These are phyloP conservation scores for Aethes cnicana DNA, from an alignment of 2,888 invertebrate genomes.

Conservation along the genomic window DNA sequence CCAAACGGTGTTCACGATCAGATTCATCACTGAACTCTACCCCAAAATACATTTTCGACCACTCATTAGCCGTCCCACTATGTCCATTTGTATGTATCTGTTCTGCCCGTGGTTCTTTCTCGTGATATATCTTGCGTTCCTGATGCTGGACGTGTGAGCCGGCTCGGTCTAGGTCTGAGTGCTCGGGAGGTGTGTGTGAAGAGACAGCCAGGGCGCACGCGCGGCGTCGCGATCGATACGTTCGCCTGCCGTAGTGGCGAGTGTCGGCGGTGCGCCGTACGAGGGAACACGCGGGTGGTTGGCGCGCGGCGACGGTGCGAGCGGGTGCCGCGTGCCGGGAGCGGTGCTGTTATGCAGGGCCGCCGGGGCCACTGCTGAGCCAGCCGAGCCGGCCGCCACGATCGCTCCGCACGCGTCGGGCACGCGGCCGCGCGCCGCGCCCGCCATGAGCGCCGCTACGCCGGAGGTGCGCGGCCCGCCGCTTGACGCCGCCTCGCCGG, in stretches of 20 bases:
- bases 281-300: conserved; percentile 60
- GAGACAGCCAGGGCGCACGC: conserved; percentile 60
- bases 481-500: conserved; percentile 62
- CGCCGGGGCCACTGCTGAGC: conserved; percentile 53
- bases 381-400: conserved; percentile 65
- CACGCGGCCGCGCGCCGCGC: conserved; percentile 75
- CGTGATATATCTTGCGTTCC: conserved; percentile 85
- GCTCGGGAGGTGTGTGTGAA: conserved; percentile 38
- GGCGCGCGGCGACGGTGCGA: conserved; percentile 63
- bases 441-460: conserved; percentile 81
- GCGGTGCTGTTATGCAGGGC: conserved; percentile 73
- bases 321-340: conserved; percentile 69
- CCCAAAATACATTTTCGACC: conserved; percentile 45
- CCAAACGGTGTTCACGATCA: conserved; percentile 46
- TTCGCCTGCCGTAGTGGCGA: conserved; percentile 35
- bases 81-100: conserved; percentile 84
- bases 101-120: conserved; percentile 86
- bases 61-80: conserved; percentile 53
- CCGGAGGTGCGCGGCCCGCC: conserved; percentile 77
- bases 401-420: conserved; percentile 79
- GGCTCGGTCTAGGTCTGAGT: conserved; percentile 45
- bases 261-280: conserved; percentile 33
- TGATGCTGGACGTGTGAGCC: conserved; percentile 84
- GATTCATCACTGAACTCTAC: conserved; percentile 65
- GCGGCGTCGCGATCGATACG: conserved; percentile 68